These are phyloP conservation scores for Channallabes apus DNA, from an alignment of 2,797 vertebrate genomes.

Conservation along the genomic window DNA sequence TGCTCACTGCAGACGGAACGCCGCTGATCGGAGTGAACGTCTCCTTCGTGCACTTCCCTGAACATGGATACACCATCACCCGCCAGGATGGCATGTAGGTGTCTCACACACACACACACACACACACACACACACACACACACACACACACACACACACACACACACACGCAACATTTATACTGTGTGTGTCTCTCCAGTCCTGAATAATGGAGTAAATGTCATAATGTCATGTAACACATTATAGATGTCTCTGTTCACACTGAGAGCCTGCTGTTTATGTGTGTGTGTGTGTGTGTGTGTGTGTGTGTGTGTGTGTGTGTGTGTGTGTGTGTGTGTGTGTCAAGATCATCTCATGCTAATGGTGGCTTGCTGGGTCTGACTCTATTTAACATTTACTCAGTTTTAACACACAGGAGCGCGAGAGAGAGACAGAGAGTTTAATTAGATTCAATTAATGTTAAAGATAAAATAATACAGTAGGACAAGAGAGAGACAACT, in stretches of 20 bases:
- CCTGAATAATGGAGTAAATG: slow-evolving; percentile 37
- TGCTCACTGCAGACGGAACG: slow-evolving; percentile 93
- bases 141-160: slow-evolving; percentile 27
- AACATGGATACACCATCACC: slow-evolving; percentile 93
- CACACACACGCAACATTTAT: background rate
- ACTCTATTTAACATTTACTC: slow-evolving; percentile 23
- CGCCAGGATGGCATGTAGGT: slow-evolving; percentile 96
- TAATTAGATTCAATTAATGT: background rate
- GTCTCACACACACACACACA: slow-evolving; percentile 29
- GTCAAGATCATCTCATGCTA: slow-evolving; percentile 52
- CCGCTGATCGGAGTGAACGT: slow-evolving; percentile 97
- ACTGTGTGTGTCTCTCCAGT: background rate
- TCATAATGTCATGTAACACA: slow-evolving; percentile 28
- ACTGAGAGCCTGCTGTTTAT: slow-evolving; percentile 41
- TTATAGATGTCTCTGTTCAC: slow-evolving; percentile 26
- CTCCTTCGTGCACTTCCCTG: slow-evolving; percentile 92
- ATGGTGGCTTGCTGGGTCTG: slow-evolving; percentile 42
- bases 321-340: slow-evolving; percentile 32
- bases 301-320: slow-evolving; percentile 15
- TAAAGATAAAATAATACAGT: background rate
- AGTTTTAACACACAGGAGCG: background rate
- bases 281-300: slow-evolving; percentile 30
- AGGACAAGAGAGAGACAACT: background rate
- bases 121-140: slow-evolving; percentile 27
- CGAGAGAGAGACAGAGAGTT: background rate